These are phyloP conservation scores for Caprella mutica DNA, from an alignment of 2,888 invertebrate species.

Conservation along the genomic window DNA sequence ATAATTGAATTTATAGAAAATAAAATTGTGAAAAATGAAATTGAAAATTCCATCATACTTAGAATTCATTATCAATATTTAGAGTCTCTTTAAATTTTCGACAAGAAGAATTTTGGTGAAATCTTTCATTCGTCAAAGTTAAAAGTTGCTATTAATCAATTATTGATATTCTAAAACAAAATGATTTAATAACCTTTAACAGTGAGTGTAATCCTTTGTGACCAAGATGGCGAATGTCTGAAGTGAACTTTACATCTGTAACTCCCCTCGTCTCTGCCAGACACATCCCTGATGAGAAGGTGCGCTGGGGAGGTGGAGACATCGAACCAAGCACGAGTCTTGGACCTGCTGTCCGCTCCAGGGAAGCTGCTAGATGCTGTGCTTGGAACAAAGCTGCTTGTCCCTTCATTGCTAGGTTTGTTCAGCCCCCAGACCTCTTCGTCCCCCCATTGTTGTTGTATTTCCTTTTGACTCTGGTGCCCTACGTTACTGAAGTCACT, in stretches of 20 bases:
- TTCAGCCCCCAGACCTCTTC: constrained; percentile 10
- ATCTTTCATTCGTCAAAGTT: no score
- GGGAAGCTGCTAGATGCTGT: neutral
- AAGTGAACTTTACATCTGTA: constrained; percentile 32
- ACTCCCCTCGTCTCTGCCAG: constrained; percentile 27
- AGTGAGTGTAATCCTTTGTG: constrained; percentile 26
- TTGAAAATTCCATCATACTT: no score
- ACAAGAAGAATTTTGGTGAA: no score
- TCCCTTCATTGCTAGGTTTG: neutral
- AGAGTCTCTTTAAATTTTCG: no score
- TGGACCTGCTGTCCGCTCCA: neutral
- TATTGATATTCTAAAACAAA: no score
- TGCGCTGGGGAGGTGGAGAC: constrained; percentile 23
- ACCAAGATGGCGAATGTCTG: constrained; percentile 31
- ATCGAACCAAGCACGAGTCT: constrained; percentile 25
- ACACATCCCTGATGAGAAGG: constrained; percentile 20
- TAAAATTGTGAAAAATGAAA: no score
- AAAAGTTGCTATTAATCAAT: no score
- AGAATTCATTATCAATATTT: no score
- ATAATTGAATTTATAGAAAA: no score
- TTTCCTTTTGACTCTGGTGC: neutral
- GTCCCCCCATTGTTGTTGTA: constrained; percentile 14
- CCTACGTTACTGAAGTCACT: no score
- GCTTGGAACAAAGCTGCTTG: no score
- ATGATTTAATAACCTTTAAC: constrained; percentile 18